Evolutionary conservation across 2,888 invertebrate genomes (phyloP).

Genomic region (Thymelicus lineola): DNA sequence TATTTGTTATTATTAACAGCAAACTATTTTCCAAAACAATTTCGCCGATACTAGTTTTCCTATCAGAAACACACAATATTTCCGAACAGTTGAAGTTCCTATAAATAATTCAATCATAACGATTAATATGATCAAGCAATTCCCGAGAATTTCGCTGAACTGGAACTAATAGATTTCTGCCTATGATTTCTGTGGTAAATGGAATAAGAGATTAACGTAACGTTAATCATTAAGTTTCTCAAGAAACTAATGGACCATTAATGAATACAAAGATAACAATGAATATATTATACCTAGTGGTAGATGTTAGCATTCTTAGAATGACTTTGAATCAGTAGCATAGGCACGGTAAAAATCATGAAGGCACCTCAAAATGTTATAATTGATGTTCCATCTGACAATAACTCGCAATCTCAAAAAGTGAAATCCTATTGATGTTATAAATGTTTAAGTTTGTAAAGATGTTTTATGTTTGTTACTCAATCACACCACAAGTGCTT

Average conservation of each 20-base stretch:
- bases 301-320: too few species aligned
- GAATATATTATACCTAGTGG: too few species aligned
- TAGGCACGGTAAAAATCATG: too few species aligned
- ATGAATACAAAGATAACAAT: neutral
- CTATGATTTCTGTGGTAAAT: slow-evolving; percentile 6
- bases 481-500: too few species aligned
- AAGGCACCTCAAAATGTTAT: too few species aligned
- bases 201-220: slow-evolving; percentile 5
- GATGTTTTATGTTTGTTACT: too few species aligned
- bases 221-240: slow-evolving; percentile 4
- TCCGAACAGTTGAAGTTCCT: slow-evolving; percentile 18
- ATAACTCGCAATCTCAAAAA: too few species aligned
- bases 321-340: too few species aligned
- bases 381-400: too few species aligned
- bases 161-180: slow-evolving; percentile 23
- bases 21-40: neutral
- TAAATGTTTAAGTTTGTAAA: too few species aligned
- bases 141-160: slow-evolving; percentile 31
- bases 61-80: slow-evolving; percentile 19
- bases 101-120: slow-evolving; percentile 28
- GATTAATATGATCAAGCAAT: slow-evolving; percentile 28
- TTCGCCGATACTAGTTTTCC: neutral
- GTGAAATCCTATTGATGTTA: too few species aligned
- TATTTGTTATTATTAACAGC: neutral
- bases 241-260: slow-evolving; percentile 6